These are phyloP conservation scores for Tachuris rubrigastra DNA, from an alignment of 2,113 vertebrate species.

Conservation along the genomic window DNA sequence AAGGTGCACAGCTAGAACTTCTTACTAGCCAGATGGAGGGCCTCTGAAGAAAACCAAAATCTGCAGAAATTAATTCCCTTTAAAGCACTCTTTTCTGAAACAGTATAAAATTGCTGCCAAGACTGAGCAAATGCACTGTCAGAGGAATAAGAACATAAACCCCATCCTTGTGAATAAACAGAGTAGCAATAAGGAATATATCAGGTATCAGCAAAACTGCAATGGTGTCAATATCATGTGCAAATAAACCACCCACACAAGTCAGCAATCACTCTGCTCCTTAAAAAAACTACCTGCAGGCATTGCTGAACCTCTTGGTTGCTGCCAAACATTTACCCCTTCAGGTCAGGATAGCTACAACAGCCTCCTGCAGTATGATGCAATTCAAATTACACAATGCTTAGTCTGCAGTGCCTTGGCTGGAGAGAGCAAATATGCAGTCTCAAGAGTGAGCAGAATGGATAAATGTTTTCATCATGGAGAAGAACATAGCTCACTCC, in stretches of 20 bases:
- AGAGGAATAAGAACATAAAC: not conserved
- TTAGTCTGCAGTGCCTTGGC: not conserved
- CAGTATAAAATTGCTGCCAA: not conserved
- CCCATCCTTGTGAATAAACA: not conserved
- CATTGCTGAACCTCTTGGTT: not conserved
- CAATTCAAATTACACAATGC: not conserved
- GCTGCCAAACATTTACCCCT: not conserved
- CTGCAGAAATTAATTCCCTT: not conserved
- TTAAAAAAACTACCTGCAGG: not conserved
- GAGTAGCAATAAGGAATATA: not conserved
- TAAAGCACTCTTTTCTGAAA: not conserved
- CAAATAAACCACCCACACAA: not conserved
- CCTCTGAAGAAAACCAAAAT: not conserved
- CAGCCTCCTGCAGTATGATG: not conserved
- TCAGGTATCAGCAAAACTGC: not conserved
- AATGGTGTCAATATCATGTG: not conserved
- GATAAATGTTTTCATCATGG: not conserved
- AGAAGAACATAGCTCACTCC: not conserved
- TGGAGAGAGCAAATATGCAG: not conserved
- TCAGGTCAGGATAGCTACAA: not conserved
- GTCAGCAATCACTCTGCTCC: not conserved
- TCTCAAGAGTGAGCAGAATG: not conserved
- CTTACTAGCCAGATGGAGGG: not conserved
- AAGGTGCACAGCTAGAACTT: not conserved
- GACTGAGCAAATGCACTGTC: not conserved